Percentiles rank a stretch among this genome's conserved stretches.
Conservation (phyloP, 2,888 invertebrate genomes). For the Stenichneumon culpator region DNA sequence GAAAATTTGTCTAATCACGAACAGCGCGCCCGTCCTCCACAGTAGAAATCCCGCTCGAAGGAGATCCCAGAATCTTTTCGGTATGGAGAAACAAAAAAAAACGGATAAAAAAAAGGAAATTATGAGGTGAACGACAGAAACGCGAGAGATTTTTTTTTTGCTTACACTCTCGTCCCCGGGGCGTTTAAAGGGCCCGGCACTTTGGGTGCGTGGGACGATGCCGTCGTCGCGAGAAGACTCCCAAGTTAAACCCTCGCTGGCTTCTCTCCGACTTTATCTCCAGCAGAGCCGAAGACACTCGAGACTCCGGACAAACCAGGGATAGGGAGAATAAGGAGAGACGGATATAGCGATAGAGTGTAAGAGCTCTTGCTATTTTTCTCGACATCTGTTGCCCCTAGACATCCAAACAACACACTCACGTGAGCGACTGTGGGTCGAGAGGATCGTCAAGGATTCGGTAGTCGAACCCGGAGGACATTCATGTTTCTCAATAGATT, state of each 20-base stretch:
- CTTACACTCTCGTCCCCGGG: background rate
- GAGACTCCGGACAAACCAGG: slow-evolving; percentile 15
- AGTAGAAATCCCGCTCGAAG: background rate
- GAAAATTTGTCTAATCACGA: slow-evolving; percentile 14
- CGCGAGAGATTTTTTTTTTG: slow-evolving; percentile 31
- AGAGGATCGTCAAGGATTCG: slow-evolving; percentile 30
- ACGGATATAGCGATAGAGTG: slow-evolving; percentile 1
- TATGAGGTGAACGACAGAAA: slow-evolving; percentile 47
- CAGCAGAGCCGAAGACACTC: slow-evolving; percentile 26
- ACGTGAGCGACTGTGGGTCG: slow-evolving; percentile 7
- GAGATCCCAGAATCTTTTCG: background rate
- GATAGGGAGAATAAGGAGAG: background rate
- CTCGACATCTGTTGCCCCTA: slow-evolving; percentile 45
- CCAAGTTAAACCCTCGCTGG: slow-evolving; percentile 22
- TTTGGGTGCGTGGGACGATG: slow-evolving; percentile 41
- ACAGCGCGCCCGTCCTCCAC: background rate
- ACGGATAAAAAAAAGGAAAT: slow-evolving; percentile 17
- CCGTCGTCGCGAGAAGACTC: slow-evolving; percentile 7
- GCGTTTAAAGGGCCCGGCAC: slow-evolving; percentile 40
- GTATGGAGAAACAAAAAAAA: slow-evolving; percentile 23
- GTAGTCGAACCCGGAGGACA: slow-evolving; percentile 10
- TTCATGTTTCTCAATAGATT: slow-evolving; percentile 11
- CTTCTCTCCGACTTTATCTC: slow-evolving; percentile 40
- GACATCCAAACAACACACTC: slow-evolving; percentile 33
- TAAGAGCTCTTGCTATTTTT: slow-evolving; percentile 36